Evolutionary conservation across 2,797 vertebrate species (phyloP).

Genomic region (Cetoscarus ocellatus): DNA sequence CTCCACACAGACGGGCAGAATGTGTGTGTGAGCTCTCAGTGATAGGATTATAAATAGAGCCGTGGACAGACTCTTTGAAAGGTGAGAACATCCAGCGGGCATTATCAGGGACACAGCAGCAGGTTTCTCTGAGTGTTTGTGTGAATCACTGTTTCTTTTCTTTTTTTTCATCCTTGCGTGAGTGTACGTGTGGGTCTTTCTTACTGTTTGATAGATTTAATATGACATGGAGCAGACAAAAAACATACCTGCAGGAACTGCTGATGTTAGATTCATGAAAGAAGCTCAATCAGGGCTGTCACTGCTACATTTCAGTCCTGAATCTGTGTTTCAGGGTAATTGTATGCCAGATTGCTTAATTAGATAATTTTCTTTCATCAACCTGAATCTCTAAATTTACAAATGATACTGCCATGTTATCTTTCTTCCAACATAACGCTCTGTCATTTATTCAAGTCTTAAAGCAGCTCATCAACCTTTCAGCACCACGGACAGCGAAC

Average conservation of each 20-base stretch:
- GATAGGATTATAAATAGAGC: constrained; percentile 83
- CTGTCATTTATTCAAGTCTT: neutral
- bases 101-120: constrained; percentile 70
- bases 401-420: neutral
- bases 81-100: constrained; percentile 76
- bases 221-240: constrained; percentile 1
- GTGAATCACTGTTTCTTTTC: constrained; percentile 37
- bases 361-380: too few relatives aligned
- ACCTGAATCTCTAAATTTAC: too few relatives aligned
- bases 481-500: constrained; percentile 38
- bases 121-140: constrained; percentile 48
- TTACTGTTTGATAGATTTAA: constrained; percentile 17
- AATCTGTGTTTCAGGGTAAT: too few relatives aligned
- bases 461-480: neutral
- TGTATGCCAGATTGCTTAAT: too few relatives aligned
- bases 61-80: constrained; percentile 68
- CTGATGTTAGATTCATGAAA: constrained; percentile 18
- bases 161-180: constrained; percentile 18
- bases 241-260: constrained; percentile 22
- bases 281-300: constrained; percentile 12
- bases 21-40: constrained; percentile 48
- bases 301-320: neutral
- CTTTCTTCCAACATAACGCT: neutral
- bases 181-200: constrained; percentile 19
- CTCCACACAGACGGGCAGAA: constrained; percentile 7